These are phyloP conservation scores for Etheostoma nigrum DNA, from an alignment of 2,797 vertebrate genomes.

Conservation along the genomic window DNA sequence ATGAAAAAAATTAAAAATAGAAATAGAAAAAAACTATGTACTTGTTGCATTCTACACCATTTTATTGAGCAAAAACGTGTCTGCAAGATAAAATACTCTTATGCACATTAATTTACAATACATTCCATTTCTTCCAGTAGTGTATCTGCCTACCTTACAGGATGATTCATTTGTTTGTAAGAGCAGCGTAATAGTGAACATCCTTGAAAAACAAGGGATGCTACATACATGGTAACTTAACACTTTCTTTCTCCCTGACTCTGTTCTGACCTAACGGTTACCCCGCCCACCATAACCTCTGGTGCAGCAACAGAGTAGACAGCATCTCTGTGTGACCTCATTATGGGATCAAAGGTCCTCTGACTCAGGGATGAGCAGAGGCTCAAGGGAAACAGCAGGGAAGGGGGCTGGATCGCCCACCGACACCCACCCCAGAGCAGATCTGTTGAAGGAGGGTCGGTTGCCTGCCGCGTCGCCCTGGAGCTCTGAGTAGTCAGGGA, in stretches of 20 bases:
- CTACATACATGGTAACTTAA: constrained; percentile 32
- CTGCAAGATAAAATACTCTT: constrained; percentile 56
- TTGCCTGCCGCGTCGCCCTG: constrained; percentile 77
- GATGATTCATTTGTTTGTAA: constrained; percentile 21
- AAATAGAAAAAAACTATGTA: background rate
- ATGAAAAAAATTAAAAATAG: background rate
- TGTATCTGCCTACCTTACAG: constrained; percentile 23
- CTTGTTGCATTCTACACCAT: constrained; percentile 33
- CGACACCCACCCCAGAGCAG: constrained; percentile 91
- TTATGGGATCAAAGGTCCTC: constrained; percentile 91
- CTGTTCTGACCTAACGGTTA: constrained; percentile 33
- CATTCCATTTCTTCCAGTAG: constrained; percentile 43
- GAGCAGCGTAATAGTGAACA: constrained; percentile 36
- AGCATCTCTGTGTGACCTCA: constrained; percentile 61
- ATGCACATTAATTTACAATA: constrained; percentile 70
- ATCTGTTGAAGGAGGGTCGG: constrained; percentile 95
- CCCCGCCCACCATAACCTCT: constrained; percentile 32
- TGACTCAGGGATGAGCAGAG: constrained; percentile 89
- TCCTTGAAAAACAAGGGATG: constrained; percentile 22
- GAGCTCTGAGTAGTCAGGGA: constrained; percentile 84
- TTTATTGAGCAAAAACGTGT: constrained; percentile 66
- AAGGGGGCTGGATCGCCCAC: constrained; percentile 82
- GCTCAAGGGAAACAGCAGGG: constrained; percentile 78
- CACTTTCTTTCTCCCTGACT: constrained; percentile 36
- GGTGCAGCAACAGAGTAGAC: constrained; percentile 45